phyloP scores from a whole-genome alignment of 2,888 invertebrate genomes.

The Drosophila testacea region DNA sequence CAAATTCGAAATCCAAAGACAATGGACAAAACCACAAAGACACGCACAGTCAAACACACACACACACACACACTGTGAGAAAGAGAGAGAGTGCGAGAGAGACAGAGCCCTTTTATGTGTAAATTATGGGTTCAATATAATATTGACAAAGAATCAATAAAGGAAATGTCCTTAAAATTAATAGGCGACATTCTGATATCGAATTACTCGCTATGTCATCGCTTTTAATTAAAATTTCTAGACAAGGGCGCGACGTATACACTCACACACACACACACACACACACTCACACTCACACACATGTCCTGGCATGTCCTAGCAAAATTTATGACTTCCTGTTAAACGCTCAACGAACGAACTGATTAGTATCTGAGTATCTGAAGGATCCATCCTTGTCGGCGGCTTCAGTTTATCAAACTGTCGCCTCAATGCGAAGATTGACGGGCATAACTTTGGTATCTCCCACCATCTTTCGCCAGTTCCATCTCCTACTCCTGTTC shows the following conservation, averaged over 20 bases:
- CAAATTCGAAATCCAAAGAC: constrained; percentile 50
- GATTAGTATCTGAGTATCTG: constrained; percentile 74
- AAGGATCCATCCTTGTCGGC: constrained; percentile 49
- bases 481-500: neutral
- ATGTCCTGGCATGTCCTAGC: constrained; percentile 53
- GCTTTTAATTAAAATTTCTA: constrained; percentile 84
- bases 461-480: neutral
- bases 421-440: constrained; percentile 73
- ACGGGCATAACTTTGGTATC: constrained; percentile 61
- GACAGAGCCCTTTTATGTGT: constrained; percentile 73
- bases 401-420: constrained; percentile 76
- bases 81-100: neutral
- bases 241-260: constrained; percentile 65
- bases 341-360: constrained; percentile 60
- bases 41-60: constrained; percentile 24
- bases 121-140: constrained; percentile 80
- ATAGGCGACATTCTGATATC: constrained; percentile 83
- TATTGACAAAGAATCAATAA: constrained; percentile 82
- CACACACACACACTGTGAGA: neutral
- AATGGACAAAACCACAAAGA: constrained; percentile 44
- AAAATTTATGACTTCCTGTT: constrained; percentile 79
- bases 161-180: constrained; percentile 82
- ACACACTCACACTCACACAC: constrained; percentile 11
- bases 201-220: constrained; percentile 84
- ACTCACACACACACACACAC: constrained; percentile 22